Evolutionary conservation across 1,140 invertebrate genomes (phyloP).

Genomic region (Charaxes varanes): DNA sequence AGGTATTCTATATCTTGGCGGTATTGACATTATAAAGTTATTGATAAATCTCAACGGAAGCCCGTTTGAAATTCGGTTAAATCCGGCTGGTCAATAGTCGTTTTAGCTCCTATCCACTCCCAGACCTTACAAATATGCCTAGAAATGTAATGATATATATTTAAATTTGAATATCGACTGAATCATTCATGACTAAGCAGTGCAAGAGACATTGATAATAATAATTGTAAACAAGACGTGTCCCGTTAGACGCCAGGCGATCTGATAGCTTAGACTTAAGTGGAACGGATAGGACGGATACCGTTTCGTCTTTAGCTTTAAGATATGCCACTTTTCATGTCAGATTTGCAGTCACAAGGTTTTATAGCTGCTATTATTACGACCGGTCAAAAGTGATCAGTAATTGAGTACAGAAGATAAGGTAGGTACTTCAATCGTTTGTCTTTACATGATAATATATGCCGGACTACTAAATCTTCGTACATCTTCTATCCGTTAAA

Average conservation of each 20-base stretch:
- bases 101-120: too few relatives aligned
- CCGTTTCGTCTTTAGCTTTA: constrained; percentile 22
- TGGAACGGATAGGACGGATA: constrained; percentile 24
- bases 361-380: background rate
- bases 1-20: too few relatives aligned
- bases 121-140: too few relatives aligned
- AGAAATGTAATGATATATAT: constrained; percentile 4
- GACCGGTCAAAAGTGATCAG: background rate
- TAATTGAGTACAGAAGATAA: too few relatives aligned
- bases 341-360: constrained; percentile 5
- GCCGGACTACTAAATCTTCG: too few relatives aligned
- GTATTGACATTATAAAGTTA: too few relatives aligned
- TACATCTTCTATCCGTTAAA: too few relatives aligned
- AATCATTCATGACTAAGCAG: constrained; percentile 27
- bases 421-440: too few relatives aligned
- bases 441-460: too few relatives aligned
- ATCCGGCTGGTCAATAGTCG: too few relatives aligned
- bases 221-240: constrained; percentile 28
- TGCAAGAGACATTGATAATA: constrained; percentile 23
- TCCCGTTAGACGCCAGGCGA: constrained; percentile 24
- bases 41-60: too few relatives aligned
- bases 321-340: constrained; percentile 16
- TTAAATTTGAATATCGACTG: constrained; percentile 12
- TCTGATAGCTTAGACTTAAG: constrained; percentile 27
- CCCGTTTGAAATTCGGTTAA: too few relatives aligned